Evolutionary conservation across 2,113 vertebrate species (phyloP).

Genomic region (Neogobius melanostomus): DNA sequence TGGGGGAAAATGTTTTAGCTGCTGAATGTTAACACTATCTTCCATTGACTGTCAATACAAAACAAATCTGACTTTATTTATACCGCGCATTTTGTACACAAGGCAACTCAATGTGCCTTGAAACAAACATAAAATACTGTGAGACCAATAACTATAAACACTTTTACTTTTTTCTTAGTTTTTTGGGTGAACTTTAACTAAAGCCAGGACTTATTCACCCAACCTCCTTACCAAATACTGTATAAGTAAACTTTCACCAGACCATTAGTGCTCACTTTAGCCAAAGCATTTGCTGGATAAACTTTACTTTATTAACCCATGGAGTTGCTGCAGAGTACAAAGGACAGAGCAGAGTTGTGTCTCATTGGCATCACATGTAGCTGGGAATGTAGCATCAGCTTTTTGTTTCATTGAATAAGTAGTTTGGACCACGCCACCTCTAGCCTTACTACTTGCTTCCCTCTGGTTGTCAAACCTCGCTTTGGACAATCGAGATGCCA

Average conservation of each 20-base stretch:
- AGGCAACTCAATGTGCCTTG: too few relatives aligned
- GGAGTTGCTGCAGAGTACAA: conserved; percentile 38
- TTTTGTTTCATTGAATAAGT: conserved; percentile 14
- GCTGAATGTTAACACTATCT: too few relatives aligned
- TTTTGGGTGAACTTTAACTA: conserved; percentile 16
- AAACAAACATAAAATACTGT: too few relatives aligned
- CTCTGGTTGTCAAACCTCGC: conserved; percentile 1
- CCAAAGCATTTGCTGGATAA: background rate
- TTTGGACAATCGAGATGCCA: conserved; percentile 39
- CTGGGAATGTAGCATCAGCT: conserved; percentile 11
- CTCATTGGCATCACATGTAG: conserved; percentile 31
- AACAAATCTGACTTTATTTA: too few relatives aligned
- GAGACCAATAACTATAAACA: too few relatives aligned
- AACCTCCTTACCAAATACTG: background rate
- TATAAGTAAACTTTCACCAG: conserved; percentile 18
- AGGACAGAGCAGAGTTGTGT: background rate
- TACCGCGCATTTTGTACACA: too few relatives aligned
- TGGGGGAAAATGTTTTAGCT: too few relatives aligned
- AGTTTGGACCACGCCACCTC: conserved; percentile 14
- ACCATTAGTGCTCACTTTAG: background rate
- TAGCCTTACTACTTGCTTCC: conserved; percentile 1
- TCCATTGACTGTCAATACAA: too few relatives aligned
- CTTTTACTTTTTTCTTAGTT: background rate
- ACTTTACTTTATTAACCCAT: conserved; percentile 30
- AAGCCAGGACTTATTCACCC: conserved; percentile 21